These are phyloP conservation scores for Nettapus auritus DNA, from an alignment of 2,113 vertebrate genomes.

Conservation along the genomic window DNA sequence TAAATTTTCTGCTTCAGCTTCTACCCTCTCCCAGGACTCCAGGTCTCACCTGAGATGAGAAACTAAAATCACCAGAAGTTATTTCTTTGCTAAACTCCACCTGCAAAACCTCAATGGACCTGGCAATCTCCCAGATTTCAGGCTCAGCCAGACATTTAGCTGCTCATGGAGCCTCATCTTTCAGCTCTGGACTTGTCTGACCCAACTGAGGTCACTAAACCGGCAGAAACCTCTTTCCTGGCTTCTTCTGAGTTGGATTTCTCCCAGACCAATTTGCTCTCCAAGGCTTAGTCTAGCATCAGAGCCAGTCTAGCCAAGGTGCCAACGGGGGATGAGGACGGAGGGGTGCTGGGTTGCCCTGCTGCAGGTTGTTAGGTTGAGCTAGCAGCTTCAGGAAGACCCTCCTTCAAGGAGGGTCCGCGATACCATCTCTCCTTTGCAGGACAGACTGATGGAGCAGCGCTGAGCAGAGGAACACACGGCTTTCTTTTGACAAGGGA, in stretches of 20 bases:
- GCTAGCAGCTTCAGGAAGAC: background rate
- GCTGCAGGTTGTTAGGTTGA: background rate
- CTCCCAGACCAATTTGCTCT: background rate
- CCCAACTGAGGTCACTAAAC: background rate
- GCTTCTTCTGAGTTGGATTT: background rate
- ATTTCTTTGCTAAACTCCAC: background rate
- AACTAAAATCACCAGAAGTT: background rate
- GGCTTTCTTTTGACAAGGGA: background rate
- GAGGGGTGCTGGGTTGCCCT: background rate
- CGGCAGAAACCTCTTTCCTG: background rate
- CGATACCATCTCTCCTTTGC: background rate
- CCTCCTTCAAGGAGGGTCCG: background rate
- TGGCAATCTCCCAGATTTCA: background rate
- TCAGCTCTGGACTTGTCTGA: background rate
- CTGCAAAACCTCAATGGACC: fast-evolving
- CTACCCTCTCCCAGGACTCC: background rate
- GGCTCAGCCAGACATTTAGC: background rate
- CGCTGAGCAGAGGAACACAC: background rate
- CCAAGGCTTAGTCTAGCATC: background rate
- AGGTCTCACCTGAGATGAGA: background rate
- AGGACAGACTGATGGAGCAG: background rate
- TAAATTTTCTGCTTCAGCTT: background rate
- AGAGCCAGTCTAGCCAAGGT: background rate
- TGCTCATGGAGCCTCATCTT: background rate
- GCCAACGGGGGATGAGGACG: background rate